phyloP scores from a whole-genome alignment of 2,888 invertebrate species.

The Odontocolon sp. region DNA sequence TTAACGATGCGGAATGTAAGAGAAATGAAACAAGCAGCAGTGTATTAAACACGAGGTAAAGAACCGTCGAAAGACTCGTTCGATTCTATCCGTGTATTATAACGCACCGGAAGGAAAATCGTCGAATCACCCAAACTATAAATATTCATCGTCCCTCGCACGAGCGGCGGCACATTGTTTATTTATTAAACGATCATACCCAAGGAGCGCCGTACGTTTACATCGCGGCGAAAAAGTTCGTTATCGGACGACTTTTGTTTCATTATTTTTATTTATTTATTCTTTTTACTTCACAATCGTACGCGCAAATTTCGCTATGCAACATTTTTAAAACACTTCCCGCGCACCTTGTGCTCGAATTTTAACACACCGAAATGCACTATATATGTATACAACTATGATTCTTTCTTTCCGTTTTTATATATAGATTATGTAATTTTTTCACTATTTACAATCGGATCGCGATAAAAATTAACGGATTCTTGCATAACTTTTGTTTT shows the following conservation, averaged over 20 bases:
- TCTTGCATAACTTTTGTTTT: too few relatives aligned
- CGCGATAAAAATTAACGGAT: too few relatives aligned
- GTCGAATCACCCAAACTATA: constrained; percentile 66
- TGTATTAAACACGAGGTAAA: too few relatives aligned
- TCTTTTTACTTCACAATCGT: too few relatives aligned
- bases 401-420: too few relatives aligned
- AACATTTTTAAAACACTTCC: too few relatives aligned
- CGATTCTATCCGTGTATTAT: constrained; percentile 34
- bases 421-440: too few relatives aligned
- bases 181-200: constrained; percentile 57
- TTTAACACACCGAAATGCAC: too few relatives aligned
- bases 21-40: constrained; percentile 4
- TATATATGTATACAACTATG: too few relatives aligned
- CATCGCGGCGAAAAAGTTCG: background rate
- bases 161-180: constrained; percentile 54
- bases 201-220: constrained; percentile 29
- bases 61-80: background rate
- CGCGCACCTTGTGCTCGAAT: too few relatives aligned
- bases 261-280: background rate
- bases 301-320: too few relatives aligned
- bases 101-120: constrained; percentile 47
- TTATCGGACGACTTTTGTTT: constrained; percentile 2
- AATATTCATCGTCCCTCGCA: constrained; percentile 67
- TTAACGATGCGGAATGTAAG: constrained; percentile 9
- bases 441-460: too few relatives aligned